Evolutionary conservation across 2,113 vertebrate genomes (phyloP).

Genomic region (Anguilla japonica): DNA sequence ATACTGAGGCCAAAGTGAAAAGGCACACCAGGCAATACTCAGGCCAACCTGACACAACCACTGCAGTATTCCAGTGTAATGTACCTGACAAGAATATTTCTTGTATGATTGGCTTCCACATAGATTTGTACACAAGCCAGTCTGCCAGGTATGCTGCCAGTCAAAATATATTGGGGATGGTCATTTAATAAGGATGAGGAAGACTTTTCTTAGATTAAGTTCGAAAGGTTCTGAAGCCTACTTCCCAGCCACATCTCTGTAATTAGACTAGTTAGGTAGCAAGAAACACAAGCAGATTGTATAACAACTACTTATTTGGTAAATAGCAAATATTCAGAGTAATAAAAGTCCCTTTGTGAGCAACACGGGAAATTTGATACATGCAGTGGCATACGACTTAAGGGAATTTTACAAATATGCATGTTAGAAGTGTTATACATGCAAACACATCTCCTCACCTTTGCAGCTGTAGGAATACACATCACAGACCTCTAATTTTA

Average conservation of each 20-base stretch:
- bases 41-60: not conserved
- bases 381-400: no score
- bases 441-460: no score
- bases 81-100: not conserved
- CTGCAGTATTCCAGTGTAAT: not conserved
- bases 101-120: not conserved
- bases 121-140: not conserved
- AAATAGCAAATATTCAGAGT: no score
- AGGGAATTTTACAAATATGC: no score
- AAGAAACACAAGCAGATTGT: no score
- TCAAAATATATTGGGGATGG: not conserved
- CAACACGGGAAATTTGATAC: no score
- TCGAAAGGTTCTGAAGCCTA: not conserved
- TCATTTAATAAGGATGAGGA: not conserved
- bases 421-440: no score
- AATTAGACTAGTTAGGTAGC: no score
- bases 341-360: no score
- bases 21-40: not conserved
- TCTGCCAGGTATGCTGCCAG: not conserved
- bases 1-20: not conserved
- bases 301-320: no score
- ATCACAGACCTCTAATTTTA: no score
- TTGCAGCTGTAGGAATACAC: no score
- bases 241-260: not conserved
- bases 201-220: not conserved